Conservation (phyloP, 2,888 invertebrate genomes). For the Drosophila neonasuta region DNA sequence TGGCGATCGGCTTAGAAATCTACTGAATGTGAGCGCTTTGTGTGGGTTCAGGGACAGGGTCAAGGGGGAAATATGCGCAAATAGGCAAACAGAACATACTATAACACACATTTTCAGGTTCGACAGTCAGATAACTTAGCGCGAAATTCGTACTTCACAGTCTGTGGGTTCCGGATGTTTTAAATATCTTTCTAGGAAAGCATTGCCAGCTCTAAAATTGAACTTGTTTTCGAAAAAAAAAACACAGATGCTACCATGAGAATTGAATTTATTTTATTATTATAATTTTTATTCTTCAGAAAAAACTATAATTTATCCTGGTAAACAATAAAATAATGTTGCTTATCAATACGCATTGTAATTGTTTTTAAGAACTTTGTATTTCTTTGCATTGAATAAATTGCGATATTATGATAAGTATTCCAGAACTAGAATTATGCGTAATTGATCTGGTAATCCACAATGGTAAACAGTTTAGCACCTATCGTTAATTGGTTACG, state of each 20-base stretch:
- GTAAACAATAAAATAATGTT: too few species aligned
- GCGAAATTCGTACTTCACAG: background rate
- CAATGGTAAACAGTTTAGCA: background rate
- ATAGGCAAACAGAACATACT: background rate
- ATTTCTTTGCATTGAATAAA: background rate
- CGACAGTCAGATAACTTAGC: background rate
- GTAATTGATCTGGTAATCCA: background rate
- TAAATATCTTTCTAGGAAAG: background rate
- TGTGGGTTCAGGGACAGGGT: slow-evolving; percentile 15
- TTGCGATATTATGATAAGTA: background rate
- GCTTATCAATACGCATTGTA: background rate
- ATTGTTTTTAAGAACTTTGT: background rate
- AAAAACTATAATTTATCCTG: too few species aligned
- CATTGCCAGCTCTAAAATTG: background rate
- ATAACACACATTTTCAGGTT: background rate
- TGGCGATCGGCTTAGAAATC: slow-evolving; percentile 38
- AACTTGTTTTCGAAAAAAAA: background rate
- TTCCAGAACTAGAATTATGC: background rate
- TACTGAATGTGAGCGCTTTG: slow-evolving; percentile 10
- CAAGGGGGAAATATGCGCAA: slow-evolving; percentile 8
- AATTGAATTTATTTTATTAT: too few species aligned
- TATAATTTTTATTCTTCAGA: too few species aligned
- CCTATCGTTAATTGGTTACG: background rate
- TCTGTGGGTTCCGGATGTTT: background rate
- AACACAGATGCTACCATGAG: background rate